These are phyloP conservation scores for Drosophila kanapiae DNA, from an alignment of 1,140 invertebrate species.

Conservation along the genomic window DNA sequence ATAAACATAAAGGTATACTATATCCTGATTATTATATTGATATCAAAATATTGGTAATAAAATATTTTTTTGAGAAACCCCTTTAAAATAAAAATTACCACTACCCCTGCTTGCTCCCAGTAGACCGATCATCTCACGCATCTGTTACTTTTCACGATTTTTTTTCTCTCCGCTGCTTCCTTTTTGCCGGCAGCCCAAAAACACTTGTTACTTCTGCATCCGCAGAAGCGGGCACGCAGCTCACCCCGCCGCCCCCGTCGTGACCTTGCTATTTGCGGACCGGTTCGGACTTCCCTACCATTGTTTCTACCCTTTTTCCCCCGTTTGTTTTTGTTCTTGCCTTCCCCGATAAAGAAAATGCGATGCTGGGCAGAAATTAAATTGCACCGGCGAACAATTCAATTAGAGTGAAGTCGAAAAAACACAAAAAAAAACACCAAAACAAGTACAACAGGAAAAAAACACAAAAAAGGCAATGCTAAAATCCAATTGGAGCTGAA, in stretches of 20 bases:
- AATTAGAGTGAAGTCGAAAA: conserved; percentile 61
- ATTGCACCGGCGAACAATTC: conserved; percentile 64
- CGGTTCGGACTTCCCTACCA: conserved; percentile 34
- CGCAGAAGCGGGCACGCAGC: conserved; percentile 5
- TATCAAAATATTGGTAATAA: too few relatives aligned
- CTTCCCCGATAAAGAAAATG: conserved; percentile 48
- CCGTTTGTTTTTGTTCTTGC: conserved; percentile 12
- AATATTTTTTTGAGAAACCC: too few relatives aligned
- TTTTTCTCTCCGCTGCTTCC: conserved; percentile 33
- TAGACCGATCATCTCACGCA: conserved; percentile 43
- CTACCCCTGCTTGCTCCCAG: conserved; percentile 5
- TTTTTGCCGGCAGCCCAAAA: conserved; percentile 49
- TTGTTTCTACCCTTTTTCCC: conserved; percentile 25
- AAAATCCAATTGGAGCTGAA: conserved; percentile 23
- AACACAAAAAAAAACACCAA: conserved; percentile 3
- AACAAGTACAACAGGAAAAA: conserved; percentile 5
- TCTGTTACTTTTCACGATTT: conserved; percentile 53
- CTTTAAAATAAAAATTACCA: too few relatives aligned
- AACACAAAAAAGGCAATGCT: conserved; percentile 4
- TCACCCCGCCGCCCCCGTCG: conserved; percentile 1
- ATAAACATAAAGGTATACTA: too few relatives aligned
- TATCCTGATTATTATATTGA: too few relatives aligned
- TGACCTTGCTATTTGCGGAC: conserved; percentile 55
- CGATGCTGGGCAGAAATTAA: conserved; percentile 62
- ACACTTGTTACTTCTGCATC: conserved; percentile 59